A percentile compares a stretch with the other conserved stretches of the same genome.
Evolutionary conservation across 2,888 invertebrate genomes (phyloP).

Genomic region (Papilio protenor): DNA sequence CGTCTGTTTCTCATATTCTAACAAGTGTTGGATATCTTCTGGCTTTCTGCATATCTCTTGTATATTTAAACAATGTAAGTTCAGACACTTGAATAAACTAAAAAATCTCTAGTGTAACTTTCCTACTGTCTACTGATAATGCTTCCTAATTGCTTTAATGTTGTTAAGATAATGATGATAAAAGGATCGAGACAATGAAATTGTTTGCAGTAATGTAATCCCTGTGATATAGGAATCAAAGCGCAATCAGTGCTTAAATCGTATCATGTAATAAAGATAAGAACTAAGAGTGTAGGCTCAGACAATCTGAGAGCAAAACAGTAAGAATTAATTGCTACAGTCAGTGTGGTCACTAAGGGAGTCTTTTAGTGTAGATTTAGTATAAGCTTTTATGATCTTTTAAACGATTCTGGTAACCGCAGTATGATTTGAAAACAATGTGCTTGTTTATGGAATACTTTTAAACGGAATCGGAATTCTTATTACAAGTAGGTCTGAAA

Average conservation of each 20-base stretch:
- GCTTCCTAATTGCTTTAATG: neutral
- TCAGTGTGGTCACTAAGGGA: neutral
- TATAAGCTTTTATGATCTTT: neutral
- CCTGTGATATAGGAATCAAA: neutral
- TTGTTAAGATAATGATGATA: slow-evolving; percentile 4
- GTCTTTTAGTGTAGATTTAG: neutral
- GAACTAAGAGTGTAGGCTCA: neutral
- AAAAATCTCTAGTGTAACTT: neutral
- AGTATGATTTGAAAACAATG: neutral
- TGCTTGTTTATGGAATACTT: neutral
- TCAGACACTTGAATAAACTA: neutral
- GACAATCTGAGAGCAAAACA: neutral
- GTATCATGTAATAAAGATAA: neutral
- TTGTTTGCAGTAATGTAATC: neutral
- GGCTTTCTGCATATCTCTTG: too few species aligned
- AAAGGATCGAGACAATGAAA: neutral
- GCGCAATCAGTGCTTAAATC: neutral
- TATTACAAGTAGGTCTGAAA: neutral
- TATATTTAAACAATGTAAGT: neutral
- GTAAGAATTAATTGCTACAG: neutral
- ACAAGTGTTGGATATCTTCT: too few species aligned
- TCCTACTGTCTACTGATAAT: slow-evolving; percentile 10
- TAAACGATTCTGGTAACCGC: neutral
- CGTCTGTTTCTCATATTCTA: too few species aligned
- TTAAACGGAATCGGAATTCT: neutral